Evolutionary conservation across 1,140 invertebrate species (phyloP).

Genomic region (Plutomurus gul): DNA sequence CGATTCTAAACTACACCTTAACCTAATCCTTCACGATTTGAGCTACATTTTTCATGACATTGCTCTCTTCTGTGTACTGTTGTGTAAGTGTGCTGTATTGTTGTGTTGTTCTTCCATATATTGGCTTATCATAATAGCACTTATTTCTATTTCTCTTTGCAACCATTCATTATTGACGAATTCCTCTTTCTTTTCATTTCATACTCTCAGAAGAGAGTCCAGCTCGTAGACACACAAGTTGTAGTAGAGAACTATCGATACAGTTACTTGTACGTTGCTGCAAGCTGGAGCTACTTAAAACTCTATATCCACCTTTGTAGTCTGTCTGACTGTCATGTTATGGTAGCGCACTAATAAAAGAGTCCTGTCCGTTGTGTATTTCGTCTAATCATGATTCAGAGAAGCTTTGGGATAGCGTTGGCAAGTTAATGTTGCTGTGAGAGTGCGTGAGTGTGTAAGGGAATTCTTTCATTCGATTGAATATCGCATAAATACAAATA

Average conservation of each 20-base stretch:
- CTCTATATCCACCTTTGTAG: not conserved
- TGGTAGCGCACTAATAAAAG: constrained; percentile 9
- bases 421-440: not conserved
- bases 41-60: constrained; percentile 21
- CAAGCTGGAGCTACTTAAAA: not conserved
- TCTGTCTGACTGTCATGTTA: not conserved
- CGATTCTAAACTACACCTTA: constrained; percentile 7
- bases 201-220: not conserved
- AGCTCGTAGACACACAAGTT: too few relatives aligned
- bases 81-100: too few relatives aligned
- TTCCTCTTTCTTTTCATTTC: constrained; percentile 9
- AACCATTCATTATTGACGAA: constrained; percentile 6
- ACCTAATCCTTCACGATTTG: constrained; percentile 1
- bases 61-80: not conserved
- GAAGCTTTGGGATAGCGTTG: not conserved
- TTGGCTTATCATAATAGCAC: not conserved
- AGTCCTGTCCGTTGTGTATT: not conserved
- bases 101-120: too few relatives aligned
- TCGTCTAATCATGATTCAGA: constrained; percentile 16
- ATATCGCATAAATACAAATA: not conserved
- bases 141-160: not conserved
- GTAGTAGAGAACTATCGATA: too few relatives aligned
- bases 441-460: not conserved
- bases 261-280: not conserved
- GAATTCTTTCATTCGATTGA: not conserved